phyloP scores from a whole-genome alignment of 2,113 vertebrate genomes.

The Heliornis fulica region DNA sequence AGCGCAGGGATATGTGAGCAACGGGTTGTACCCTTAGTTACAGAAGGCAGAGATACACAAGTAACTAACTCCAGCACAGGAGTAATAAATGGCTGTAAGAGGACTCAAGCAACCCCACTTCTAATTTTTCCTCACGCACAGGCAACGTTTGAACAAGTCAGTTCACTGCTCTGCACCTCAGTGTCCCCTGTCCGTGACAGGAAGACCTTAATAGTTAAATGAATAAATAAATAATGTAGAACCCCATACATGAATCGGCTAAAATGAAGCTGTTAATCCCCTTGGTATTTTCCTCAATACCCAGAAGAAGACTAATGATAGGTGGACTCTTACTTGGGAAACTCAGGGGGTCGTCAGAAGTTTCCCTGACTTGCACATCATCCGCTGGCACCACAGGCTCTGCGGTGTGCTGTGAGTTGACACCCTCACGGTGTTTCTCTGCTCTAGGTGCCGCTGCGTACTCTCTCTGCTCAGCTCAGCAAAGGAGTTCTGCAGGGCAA shows the following conservation, averaged over 20 bases:
- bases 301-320: not conserved
- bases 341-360: not conserved
- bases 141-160: not conserved
- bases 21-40: not conserved
- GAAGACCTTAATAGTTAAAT: not conserved
- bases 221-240: not conserved
- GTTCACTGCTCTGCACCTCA: not conserved
- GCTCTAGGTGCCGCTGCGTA: not conserved
- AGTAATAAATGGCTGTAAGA: not conserved
- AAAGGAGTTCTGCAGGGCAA: not conserved
- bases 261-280: not conserved
- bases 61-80: not conserved
- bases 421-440: not conserved
- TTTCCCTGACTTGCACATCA: not conserved
- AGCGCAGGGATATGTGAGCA: not conserved
- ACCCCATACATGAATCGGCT: not conserved
- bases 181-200: not conserved
- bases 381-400: not conserved
- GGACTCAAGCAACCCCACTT: accelerated
- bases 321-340: not conserved
- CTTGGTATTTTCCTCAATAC: not conserved
- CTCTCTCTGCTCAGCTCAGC: not conserved
- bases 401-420: not conserved
- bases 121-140: not conserved
- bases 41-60: not conserved